A percentile compares a stretch with the other conserved stretches of the same genome.
phyloP scores from a whole-genome alignment of 53 echinoderm and acorn worm genomes.

The Stichopus horrens region DNA sequence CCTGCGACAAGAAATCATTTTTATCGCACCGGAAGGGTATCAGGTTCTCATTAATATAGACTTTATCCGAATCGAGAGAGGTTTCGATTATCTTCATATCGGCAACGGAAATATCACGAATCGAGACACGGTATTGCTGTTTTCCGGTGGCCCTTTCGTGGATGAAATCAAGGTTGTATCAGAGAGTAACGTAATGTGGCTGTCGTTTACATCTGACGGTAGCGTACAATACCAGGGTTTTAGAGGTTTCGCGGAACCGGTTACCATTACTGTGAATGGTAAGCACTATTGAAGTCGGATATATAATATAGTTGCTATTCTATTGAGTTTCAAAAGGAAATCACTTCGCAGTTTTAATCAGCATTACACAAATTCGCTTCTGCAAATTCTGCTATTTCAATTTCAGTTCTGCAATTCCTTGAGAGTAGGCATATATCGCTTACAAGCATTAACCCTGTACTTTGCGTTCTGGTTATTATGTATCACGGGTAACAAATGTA shows the following conservation, averaged over 20 bases:
- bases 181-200: neutral
- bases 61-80: neutral
- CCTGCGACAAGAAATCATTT: neutral
- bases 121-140: neutral
- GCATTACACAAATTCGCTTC: too few relatives aligned
- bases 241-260: conserved; percentile 9
- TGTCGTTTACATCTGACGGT: neutral
- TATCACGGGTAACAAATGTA: too few relatives aligned
- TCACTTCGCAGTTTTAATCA: too few relatives aligned
- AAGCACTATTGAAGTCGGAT: neutral
- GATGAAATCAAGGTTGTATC: neutral
- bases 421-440: too few relatives aligned
- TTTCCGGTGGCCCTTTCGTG: neutral
- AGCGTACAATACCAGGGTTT: neutral
- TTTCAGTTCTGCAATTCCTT: too few relatives aligned
- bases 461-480: too few relatives aligned
- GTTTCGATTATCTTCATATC: neutral
- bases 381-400: too few relatives aligned
- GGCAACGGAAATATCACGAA: neutral
- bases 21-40: neutral
- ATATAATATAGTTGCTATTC: too few relatives aligned
- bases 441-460: too few relatives aligned
- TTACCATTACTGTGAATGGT: neutral
- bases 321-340: too few relatives aligned
- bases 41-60: neutral